A percentile compares a stretch with the other conserved stretches of the same genome.
phyloP scores from a whole-genome alignment of 2,113 vertebrate species.

The Dicaeum eximium region DNA sequence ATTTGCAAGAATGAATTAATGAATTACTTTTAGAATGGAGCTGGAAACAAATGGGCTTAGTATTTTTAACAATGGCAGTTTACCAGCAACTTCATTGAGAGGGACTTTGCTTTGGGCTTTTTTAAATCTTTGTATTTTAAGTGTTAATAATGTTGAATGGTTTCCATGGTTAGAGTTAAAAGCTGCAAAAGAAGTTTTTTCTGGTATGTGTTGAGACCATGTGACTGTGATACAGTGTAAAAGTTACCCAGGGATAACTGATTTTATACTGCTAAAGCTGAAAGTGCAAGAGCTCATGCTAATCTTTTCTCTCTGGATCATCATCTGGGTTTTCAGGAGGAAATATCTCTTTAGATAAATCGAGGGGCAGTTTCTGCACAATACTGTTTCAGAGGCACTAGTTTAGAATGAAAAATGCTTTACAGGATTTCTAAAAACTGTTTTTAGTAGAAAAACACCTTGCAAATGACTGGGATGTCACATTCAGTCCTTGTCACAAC shows the following conservation, averaged over 20 bases:
- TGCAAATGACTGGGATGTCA: neutral
- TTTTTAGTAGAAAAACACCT: neutral
- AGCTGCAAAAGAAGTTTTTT: neutral
- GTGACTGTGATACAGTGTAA: constrained; percentile 68
- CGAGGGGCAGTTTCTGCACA: neutral
- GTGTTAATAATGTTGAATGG: constrained; percentile 9
- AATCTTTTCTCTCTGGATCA: constrained; percentile 12
- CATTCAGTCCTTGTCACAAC: neutral
- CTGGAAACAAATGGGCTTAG: neutral
- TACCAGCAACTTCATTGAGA: constrained; percentile 23
- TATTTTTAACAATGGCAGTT: constrained; percentile 14
- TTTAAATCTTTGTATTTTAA: constrained; percentile 42
- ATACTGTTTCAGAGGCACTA: neutral
- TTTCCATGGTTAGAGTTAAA: neutral
- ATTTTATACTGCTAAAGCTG: constrained; percentile 30
- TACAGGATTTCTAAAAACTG: neutral
- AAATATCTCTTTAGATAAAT: neutral
- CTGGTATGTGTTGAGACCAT: constrained; percentile 65
- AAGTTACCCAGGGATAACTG: constrained; percentile 33
- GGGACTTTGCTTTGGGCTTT: constrained; percentile 22
- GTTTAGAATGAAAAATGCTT: neutral
- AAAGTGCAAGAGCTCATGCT: neutral
- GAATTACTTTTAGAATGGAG: neutral
- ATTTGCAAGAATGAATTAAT: neutral
- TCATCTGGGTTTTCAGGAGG: constrained; percentile 12